Evolutionary conservation across 2,113 vertebrate genomes (phyloP), one percentile per base, ranked within the genome.

Genomic region (Coptodon rendalli): DNA sequence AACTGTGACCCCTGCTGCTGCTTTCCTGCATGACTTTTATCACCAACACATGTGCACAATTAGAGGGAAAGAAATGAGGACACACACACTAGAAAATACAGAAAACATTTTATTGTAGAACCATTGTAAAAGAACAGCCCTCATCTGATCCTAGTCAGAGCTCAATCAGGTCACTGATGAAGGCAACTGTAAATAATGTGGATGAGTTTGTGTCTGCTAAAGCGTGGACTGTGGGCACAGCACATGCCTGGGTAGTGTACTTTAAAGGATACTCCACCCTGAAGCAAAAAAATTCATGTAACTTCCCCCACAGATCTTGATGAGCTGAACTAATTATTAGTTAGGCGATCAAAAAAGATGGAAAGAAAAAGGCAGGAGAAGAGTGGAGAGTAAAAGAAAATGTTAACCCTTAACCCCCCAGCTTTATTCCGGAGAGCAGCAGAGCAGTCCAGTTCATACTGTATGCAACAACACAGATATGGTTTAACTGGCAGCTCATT

Each of bases 51-150:
- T 9, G 43, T 10, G 22, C 40, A 27, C 56, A 29, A 8, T 34
- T 31, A 71, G 6, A 66, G n/a, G 56, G 4, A 16, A 14, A n/a
- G 22, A 27, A 88, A 89, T 14, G 9, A 87, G 13, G 17, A 82
- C 9, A 59, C 38, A 9, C 54, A 80, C 29, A 14, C 43, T 22
- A 24, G 45, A 43, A 90, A 87, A 90, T 88, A 86, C 63, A 89
- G 84, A 93, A 85, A 91, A 94, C 78, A 38, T 81, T 95, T 95
- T 93, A 94, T 94, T 95, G 38, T 83, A 57, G 63, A 83, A 84
- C 78, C 22, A 45, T 19, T 93, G 91, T 94, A 92, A 88, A 93
- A 92, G 83, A 87, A 82, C 68, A 84, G 53, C 27, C 56, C 82
- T 85, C 38, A 59, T 71, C 11, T 89, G 71, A 86, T 22, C 81